phyloP scores from a whole-genome alignment of 2,113 vertebrate species.

The Engraulis encrasicolus region DNA sequence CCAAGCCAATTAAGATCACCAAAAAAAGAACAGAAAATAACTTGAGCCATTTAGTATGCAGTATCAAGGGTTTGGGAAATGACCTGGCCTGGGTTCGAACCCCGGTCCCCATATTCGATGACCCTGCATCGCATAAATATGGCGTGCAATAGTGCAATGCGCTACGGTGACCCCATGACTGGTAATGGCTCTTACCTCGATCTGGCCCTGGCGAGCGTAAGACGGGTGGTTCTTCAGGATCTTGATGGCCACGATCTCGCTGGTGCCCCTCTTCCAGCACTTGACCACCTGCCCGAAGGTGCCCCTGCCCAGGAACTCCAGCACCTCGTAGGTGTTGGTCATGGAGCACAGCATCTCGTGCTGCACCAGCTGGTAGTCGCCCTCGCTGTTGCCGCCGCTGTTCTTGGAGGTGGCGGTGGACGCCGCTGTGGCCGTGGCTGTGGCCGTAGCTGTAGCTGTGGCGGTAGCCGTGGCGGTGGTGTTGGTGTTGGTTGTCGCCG shows the following conservation, averaged over 20 bases:
- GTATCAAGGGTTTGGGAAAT: too few species aligned
- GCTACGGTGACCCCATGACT: too few species aligned
- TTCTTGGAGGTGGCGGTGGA: slow-evolving; percentile 97
- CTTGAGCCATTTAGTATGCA: too few species aligned
- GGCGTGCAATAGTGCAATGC: too few species aligned
- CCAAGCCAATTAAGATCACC: too few species aligned
- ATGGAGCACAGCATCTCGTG: slow-evolving; percentile 99
- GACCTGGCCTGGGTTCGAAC: too few species aligned
- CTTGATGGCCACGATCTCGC: slow-evolving; percentile 98
- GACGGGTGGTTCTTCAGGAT: slow-evolving; percentile 98
- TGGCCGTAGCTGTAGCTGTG: slow-evolving; percentile 84
- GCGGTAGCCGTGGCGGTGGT: slow-evolving; percentile 79
- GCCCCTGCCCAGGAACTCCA: slow-evolving; percentile 95
- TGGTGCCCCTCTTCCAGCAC: slow-evolving; percentile 98
- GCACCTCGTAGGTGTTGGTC: slow-evolving; percentile 97
- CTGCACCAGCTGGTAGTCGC: slow-evolving; percentile 97
- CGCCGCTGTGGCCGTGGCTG: slow-evolving; percentile 83
- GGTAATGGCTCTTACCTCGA: too few species aligned
- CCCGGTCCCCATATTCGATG: too few species aligned
- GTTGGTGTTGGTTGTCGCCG: neutral
- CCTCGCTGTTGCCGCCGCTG: slow-evolving; percentile 94
- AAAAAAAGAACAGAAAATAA: too few species aligned
- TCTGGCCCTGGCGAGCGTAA: slow-evolving; percentile 96
- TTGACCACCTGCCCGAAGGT: slow-evolving; percentile 99
- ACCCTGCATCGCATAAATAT: too few species aligned